Conservation (phyloP, 2,797 vertebrate genomes). For the Pangasius macronema region DNA sequence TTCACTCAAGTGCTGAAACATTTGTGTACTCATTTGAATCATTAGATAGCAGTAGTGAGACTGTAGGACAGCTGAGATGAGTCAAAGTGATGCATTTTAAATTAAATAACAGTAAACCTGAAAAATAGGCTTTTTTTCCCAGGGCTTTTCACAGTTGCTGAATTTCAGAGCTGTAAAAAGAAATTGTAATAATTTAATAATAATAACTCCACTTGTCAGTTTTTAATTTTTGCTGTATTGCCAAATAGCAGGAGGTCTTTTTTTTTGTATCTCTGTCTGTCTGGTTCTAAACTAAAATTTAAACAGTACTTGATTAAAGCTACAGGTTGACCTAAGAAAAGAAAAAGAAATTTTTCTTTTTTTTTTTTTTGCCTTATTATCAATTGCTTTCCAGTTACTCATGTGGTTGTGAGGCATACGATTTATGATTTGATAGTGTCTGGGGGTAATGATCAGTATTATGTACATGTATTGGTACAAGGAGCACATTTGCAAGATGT, state of each 20-base stretch:
- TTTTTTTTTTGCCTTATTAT: neutral
- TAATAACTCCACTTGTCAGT: neutral
- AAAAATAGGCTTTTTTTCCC: neutral
- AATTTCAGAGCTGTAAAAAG: neutral
- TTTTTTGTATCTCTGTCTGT: too few species aligned
- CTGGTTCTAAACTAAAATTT: too few species aligned
- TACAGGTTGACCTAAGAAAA: too few species aligned
- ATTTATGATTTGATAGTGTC: neutral
- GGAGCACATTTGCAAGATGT: neutral
- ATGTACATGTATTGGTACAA: neutral
- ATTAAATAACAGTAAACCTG: slow-evolving; percentile 11
- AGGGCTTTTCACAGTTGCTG: neutral
- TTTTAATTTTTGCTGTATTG: neutral
- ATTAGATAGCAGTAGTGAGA: neutral
- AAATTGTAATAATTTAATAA: neutral
- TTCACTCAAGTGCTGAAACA: neutral
- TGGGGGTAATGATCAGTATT: neutral
- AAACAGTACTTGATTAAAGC: too few species aligned
- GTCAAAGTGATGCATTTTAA: neutral
- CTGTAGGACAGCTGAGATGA: neutral
- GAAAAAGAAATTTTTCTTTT: too few species aligned
- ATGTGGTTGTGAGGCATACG: neutral
- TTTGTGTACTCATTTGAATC: neutral
- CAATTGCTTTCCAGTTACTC: neutral
- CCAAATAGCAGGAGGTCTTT: neutral